Base-by-base conservation (phyloP, 2,888 invertebrate species). In the Macaria notata region DNA sequence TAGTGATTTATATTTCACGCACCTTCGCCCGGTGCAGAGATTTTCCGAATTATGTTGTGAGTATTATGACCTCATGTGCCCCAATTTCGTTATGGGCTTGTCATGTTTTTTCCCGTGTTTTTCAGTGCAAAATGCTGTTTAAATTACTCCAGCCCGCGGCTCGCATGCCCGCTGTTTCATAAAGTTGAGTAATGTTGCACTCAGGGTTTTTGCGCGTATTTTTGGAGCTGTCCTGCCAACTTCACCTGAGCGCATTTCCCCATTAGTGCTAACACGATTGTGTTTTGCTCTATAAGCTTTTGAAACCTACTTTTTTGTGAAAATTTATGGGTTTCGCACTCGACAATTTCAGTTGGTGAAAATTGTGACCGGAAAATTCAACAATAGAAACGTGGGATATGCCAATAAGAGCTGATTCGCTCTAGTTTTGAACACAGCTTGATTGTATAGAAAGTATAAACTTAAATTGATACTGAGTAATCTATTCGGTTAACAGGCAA, bases 1-100 rank as follows among this genome's bases (percentile, higher is more conserved):
- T 19, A 76, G 78, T 87, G 84, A 87, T 87, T 85, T 86, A 87
- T 86, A 84, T 86, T 86, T 85, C 80, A 86, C 83, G 84, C 86
- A 84, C 83, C 83, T 81, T 79, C 74, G 70, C 66, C 42, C 56
- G 64, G 56, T 54, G 62, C 62, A 59, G 54, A 54, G 59, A 55
- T 59, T 59, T 68, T 62, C 62, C 60, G 64, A 64, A 69, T 75
- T 67, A 67, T 68, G 60, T 59, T 63, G 62, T 59, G 63, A 63
- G 63, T 59, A 61, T 60, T 61, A 61, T 59, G 66, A 63, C 65
- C 61, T 59, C 50, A 36, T 31, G 52, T 55, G 56, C 39, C 50
- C 52, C 48, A 43, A 43, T 49, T 51, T 41, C 46, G 39, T 51
- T 54, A 52, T 55, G 53, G 53, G 49, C 51, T 55, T 55, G 57